A percentile compares a stretch with the other conserved stretches of the same genome.
phyloP scores from a whole-genome alignment of 2,888 invertebrate species.

The Erynnis tages region DNA sequence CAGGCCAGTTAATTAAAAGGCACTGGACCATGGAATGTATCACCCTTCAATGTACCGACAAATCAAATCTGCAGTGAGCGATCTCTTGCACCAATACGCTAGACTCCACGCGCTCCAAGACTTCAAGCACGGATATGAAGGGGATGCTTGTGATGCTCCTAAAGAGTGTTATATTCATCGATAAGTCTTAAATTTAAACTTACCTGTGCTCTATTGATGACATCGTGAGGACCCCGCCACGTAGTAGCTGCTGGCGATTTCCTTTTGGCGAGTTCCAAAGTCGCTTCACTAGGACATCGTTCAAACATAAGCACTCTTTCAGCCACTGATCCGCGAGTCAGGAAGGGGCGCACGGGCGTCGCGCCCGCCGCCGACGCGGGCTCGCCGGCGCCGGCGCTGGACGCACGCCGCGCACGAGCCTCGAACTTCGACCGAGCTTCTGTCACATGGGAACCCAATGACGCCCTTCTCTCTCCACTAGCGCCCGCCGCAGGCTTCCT shows the following conservation, averaged over 20 bases:
- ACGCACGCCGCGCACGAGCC: conserved; percentile 74
- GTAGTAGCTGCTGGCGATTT: conserved; percentile 78
- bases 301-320: conserved; percentile 95
- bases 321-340: conserved; percentile 94
- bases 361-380: conserved; percentile 50
- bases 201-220: conserved; percentile 80
- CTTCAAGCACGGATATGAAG: no score
- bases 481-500: conserved; percentile 71
- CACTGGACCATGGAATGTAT: no score
- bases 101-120: no score
- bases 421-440: conserved; percentile 76
- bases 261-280: conserved; percentile 84
- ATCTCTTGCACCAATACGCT: no score
- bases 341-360: conserved; percentile 89
- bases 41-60: no score
- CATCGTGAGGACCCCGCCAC: conserved; percentile 80
- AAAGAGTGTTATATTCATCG: neutral
- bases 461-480: conserved; percentile 65
- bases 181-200: conserved; percentile 30
- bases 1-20: no score
- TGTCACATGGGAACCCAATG: conserved; percentile 74
- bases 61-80: no score
- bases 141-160: no score
- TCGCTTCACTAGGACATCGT: conserved; percentile 91
- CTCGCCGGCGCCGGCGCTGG: conserved; percentile 68